Evolutionary conservation across 1,140 invertebrate species (phyloP), one percentile per base, ranked within the genome.

Genomic region (Scaptodrosophila lebanonensis): DNA sequence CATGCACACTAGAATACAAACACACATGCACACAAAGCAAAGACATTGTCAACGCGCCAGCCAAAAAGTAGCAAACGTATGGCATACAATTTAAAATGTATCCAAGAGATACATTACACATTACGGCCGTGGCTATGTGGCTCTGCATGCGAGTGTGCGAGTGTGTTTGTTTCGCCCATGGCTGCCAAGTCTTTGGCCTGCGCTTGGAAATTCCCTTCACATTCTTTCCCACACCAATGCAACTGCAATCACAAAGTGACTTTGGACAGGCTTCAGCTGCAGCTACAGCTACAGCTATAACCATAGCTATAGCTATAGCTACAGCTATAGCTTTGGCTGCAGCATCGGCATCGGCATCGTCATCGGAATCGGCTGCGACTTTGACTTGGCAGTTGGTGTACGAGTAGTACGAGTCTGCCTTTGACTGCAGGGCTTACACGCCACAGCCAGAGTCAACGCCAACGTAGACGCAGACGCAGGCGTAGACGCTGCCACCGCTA

Each of bases 101-200:
- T 76, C 72, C 72, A 76, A 67, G 72, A 77, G 72, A 77, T 77
- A 77, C 72, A 77, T 77, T 77, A 77, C 73, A 77, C 58, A 77
- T 72, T 77, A 70, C 67, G 66, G 63, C 57, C 59, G 50, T 71
- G 58, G 67, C 67, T 67, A 33, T 33, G 32, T 33, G 8, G 3
- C 8, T 3, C 32, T 33, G 32, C 12, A 3, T 13, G 32, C 12
- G 8, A 8, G 32, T 33, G 8, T 33, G 32, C 12, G 8, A 8
- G 32, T 33, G 8, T 33, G 32, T 33, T 13, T 33, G 8, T 33
- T 33, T 33, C 6, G 32, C 12, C 8, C 32, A 13, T 33, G 22
- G 22, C 22, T 76, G 71, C 71, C 71, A 76, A 76, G 72, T 77
- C 71, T 76, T 66, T 53, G 22, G 8, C 12, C 32, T n/a, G 32